Evolutionary conservation across 1,140 invertebrate species (phyloP).

Genomic region (Drosophila athabasca): DNA sequence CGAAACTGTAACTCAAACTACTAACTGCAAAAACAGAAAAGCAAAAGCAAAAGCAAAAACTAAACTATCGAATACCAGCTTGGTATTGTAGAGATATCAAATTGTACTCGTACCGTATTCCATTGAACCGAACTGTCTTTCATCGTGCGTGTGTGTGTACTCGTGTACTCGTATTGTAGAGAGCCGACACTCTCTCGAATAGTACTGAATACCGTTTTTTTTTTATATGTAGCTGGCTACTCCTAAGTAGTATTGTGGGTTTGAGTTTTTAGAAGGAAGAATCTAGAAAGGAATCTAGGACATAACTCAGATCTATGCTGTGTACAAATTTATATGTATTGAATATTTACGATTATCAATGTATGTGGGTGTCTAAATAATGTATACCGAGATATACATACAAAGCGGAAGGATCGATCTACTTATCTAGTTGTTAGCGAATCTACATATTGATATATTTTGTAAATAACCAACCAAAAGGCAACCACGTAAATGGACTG

Average conservation of each 20-base stretch:
- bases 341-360: slow-evolving; percentile 50
- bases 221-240: slow-evolving; percentile 34
- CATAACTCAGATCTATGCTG: slow-evolving; percentile 63
- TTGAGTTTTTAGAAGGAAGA: slow-evolving; percentile 20
- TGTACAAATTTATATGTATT: slow-evolving; percentile 75
- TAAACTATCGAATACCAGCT: slow-evolving; percentile 53
- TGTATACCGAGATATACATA: slow-evolving; percentile 45
- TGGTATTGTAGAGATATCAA: slow-evolving; percentile 43
- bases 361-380: slow-evolving; percentile 34
- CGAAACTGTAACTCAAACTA: slow-evolving; percentile 68
- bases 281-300: slow-evolving; percentile 66
- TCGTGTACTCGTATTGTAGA: slow-evolving; percentile 37
- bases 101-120: slow-evolving; percentile 29
- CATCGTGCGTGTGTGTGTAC: slow-evolving; percentile 43
- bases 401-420: slow-evolving; percentile 17
- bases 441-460: slow-evolving; percentile 31
- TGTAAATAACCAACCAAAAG: slow-evolving; percentile 66
- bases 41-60: too few relatives aligned
- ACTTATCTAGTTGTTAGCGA: slow-evolving; percentile 64
- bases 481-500: slow-evolving; percentile 60
- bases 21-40: slow-evolving; percentile 53
- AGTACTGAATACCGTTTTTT: slow-evolving; percentile 27
- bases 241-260: slow-evolving; percentile 48
- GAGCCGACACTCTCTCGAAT: background rate
- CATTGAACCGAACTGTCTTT: slow-evolving; percentile 36